A percentile compares a stretch with the other conserved stretches of the same genome.
Conservation (phyloP, 2,113 vertebrate genomes). For the Heliornis fulica region DNA sequence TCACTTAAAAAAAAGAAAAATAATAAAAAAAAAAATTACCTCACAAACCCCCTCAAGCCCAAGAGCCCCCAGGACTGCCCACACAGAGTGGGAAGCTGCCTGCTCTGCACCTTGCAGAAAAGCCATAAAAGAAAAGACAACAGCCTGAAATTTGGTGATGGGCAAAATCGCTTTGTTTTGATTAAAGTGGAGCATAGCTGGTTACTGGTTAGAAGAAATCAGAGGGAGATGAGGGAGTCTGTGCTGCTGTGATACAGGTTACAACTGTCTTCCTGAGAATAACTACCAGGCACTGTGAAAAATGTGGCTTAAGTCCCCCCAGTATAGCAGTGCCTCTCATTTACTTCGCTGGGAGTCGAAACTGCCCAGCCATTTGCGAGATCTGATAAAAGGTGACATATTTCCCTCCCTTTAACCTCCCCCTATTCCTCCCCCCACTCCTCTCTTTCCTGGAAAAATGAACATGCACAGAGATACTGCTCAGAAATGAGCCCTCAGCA, state of each 20-base stretch:
- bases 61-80: background rate
- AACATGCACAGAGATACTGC: conserved; percentile 37
- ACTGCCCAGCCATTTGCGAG: conserved; percentile 31
- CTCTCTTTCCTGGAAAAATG: conserved; percentile 11
- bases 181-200: background rate
- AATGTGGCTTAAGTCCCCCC: background rate
- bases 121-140: background rate
- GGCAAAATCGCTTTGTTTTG: background rate
- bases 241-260: background rate
- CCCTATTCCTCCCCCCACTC: background rate
- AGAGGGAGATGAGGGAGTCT: background rate
- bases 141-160: background rate
- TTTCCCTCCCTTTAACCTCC: conserved; percentile 51
- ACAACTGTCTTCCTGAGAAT: background rate
- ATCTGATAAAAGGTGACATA: conserved; percentile 31
- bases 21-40: background rate
- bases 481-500: conserved; percentile 69
- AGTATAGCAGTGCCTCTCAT: background rate
- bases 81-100: background rate
- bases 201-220: background rate
- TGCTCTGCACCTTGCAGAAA: background rate
- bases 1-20: background rate
- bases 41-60: background rate
- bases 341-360: background rate
- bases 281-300: background rate